Percentiles rank a stretch among this genome's conserved stretches.
phyloP scores from a whole-genome alignment of 2,888 invertebrate genomes.

The Lordiphosa fenestrarum region DNA sequence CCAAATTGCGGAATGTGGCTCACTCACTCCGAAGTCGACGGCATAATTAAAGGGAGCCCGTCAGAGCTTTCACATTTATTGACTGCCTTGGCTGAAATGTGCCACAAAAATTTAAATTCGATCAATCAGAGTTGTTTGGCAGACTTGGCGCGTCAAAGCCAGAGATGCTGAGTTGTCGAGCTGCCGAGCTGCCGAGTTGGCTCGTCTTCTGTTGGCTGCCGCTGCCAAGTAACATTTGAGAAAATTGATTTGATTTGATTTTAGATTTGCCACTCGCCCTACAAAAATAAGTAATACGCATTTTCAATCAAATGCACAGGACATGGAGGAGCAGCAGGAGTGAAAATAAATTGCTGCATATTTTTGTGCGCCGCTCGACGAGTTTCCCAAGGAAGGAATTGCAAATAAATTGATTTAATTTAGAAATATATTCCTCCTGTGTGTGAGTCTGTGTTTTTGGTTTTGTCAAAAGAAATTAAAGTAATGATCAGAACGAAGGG shows the following conservation, averaged over 20 bases:
- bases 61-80: conserved; percentile 46
- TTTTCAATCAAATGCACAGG: conserved; percentile 58
- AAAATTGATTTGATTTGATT: conserved; percentile 73
- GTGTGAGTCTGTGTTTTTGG: conserved; percentile 24
- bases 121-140: conserved; percentile 55
- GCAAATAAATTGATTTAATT: conserved; percentile 71
- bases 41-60: conserved; percentile 54
- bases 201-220: conserved; percentile 19
- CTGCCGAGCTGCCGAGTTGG: conserved; percentile 6
- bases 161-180: conserved; percentile 25
- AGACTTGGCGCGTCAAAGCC: conserved; percentile 41
- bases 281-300: conserved; percentile 59
- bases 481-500: conserved; percentile 41
- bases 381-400: conserved; percentile 39
- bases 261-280: conserved; percentile 68
- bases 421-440: conserved; percentile 46
- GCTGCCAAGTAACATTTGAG: conserved; percentile 66
- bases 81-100: conserved; percentile 53
- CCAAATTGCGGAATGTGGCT: background rate
- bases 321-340: conserved; percentile 10
- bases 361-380: conserved; percentile 44
- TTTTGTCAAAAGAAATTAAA: conserved; percentile 65
- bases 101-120: conserved; percentile 73
- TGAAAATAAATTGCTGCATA: conserved; percentile 71
- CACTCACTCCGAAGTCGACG: conserved; percentile 5